Percentiles rank a stretch among this genome's conserved stretches.
Conservation (phyloP, 1,140 invertebrate genomes). For the Drosophila punjabiensis region DNA sequence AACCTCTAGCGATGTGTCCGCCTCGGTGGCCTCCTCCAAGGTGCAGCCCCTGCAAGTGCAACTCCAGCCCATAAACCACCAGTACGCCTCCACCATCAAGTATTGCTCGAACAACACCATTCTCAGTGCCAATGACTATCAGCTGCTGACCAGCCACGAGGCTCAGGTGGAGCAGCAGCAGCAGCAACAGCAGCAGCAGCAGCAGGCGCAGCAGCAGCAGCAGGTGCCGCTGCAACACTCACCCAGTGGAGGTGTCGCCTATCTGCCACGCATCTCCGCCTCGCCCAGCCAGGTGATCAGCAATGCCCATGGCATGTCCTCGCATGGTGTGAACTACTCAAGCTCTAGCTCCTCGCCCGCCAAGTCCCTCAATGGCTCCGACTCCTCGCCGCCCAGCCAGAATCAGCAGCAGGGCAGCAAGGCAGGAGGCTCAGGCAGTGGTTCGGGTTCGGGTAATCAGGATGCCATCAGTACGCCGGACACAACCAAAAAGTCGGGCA, state of each 20-base stretch:
- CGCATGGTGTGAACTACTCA: conserved; percentile 55
- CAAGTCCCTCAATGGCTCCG: conserved; percentile 63
- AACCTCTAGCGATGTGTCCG: conserved; percentile 21
- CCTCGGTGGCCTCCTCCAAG: conserved; percentile 31
- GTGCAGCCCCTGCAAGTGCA: conserved; percentile 64
- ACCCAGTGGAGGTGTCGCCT: conserved; percentile 31
- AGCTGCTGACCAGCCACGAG: conserved; percentile 58
- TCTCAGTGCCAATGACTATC: conserved; percentile 68
- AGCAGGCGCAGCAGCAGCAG: conserved; percentile 51
- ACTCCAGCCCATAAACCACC: conserved; percentile 72
- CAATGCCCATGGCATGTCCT: conserved; percentile 57
- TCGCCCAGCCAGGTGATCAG: conserved; percentile 64
- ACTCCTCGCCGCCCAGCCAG: conserved; percentile 35
- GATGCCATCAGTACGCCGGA: conserved; percentile 59
- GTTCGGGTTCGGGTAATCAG: conserved; percentile 31
- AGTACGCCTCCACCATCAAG: conserved; percentile 81
- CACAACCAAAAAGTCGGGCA: conserved; percentile 86
- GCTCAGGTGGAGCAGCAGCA: conserved; percentile 42
- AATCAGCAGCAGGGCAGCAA: conserved; percentile 15
- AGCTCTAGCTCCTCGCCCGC: conserved; percentile 69
- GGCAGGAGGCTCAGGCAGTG: neutral
- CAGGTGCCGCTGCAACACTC: conserved; percentile 56
- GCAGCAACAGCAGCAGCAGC: conserved; percentile 53
- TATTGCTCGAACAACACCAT: conserved; percentile 81
- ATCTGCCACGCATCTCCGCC: conserved; percentile 47